A percentile compares a stretch with the other conserved stretches of the same genome.
Evolutionary conservation across 2,888 invertebrate species (phyloP).

Genomic region (Polyommatus icarus): DNA sequence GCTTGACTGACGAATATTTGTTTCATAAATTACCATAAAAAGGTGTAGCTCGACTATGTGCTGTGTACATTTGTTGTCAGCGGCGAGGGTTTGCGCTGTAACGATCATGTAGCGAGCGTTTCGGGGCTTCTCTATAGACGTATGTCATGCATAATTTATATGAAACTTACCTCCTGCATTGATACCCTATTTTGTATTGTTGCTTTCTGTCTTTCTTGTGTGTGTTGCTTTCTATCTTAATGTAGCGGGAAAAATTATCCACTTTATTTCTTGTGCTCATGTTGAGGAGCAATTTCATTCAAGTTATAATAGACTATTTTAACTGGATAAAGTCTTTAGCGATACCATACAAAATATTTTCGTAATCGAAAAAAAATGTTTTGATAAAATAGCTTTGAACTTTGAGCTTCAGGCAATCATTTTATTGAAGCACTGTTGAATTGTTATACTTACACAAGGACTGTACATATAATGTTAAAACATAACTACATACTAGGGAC

Average conservation of each 20-base stretch:
- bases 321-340: not conserved
- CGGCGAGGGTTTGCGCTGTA: constrained; percentile 10
- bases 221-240: not conserved
- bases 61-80: constrained; percentile 8
- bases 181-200: constrained; percentile 15
- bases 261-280: not conserved
- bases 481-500: not conserved
- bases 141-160: constrained; percentile 29
- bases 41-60: constrained; percentile 1
- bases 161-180: constrained; percentile 5
- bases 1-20: constrained; percentile 26
- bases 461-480: not conserved
- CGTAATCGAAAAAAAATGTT: not conserved
- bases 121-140: constrained; percentile 15
- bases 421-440: not conserved
- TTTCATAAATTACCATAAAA: constrained; percentile 25
- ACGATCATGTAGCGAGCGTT: constrained; percentile 21
- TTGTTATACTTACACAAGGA: not conserved
- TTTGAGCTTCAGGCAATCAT: not conserved
- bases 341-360: not conserved
- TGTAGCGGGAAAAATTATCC: not conserved
- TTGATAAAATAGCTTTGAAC: not conserved
- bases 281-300: not conserved
- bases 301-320: not conserved
- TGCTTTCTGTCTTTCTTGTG: not conserved